These are phyloP conservation scores for Scaptodrosophila lebanonensis DNA, from an alignment of 1,140 invertebrate species.

Conservation along the genomic window DNA sequence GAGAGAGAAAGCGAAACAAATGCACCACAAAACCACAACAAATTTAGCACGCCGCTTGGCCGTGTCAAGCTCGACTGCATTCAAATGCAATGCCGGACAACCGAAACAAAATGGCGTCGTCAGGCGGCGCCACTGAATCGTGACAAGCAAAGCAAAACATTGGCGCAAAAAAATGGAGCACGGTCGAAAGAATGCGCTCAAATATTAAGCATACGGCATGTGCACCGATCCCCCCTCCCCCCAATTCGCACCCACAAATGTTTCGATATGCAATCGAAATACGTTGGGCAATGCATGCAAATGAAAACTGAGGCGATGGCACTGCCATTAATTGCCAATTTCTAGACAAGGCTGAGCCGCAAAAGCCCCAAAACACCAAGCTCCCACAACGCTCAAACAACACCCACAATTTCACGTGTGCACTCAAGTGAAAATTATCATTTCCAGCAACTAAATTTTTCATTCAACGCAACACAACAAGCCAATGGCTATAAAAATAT, in stretches of 20 bases:
- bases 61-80: conserved; percentile 41
- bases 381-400: too few species aligned
- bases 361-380: conserved; percentile 2
- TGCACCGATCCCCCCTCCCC: neutral
- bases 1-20: conserved; percentile 23
- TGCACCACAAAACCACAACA: conserved; percentile 58
- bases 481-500: conserved; percentile 56
- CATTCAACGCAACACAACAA: conserved; percentile 30
- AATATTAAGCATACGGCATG: conserved; percentile 39
- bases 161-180: neutral
- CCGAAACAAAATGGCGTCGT: conserved; percentile 36
- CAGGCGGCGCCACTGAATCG: conserved; percentile 35
- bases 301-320: conserved; percentile 48
- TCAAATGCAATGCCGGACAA: conserved; percentile 42
- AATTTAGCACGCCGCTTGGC: conserved; percentile 69
- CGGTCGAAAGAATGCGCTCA: conserved; percentile 32
- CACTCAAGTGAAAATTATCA: conserved; percentile 74
- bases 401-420: conserved; percentile 56
- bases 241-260: conserved; percentile 13
- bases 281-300: conserved; percentile 46
- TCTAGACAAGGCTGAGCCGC: conserved; percentile 47
- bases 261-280: conserved; percentile 20
- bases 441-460: conserved; percentile 61
- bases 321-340: conserved; percentile 68
- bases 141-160: conserved; percentile 35